Evolutionary conservation across 2,797 vertebrate genomes (phyloP), one percentile per base, ranked within the genome.

Genomic region (Phataginus tricuspis): DNA sequence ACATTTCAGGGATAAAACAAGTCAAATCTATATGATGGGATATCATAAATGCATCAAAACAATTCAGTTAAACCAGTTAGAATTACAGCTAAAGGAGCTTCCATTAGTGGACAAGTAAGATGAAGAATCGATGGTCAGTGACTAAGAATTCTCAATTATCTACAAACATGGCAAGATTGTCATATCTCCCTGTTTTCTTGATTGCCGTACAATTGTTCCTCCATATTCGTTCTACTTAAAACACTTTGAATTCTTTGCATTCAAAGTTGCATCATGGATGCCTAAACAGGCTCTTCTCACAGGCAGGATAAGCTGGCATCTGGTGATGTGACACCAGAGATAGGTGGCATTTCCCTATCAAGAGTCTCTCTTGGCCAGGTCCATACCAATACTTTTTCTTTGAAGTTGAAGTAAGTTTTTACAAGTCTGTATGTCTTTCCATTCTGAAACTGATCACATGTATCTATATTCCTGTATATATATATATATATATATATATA

Each of bases 401-500:
- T 77, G 59, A 37, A 92, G 29, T 4, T 2, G 0, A 29, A 75
- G 90, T 63, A n/a, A 53, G 21, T 66, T 55, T 57, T 57, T 37
- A 45, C 23, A 85, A 66, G 59, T 85, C 34, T 42, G 15, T n/a
- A 75, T 34, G 69, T 34, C 14, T 75, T n/a, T 45, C 10, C 29
- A 12, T 9, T 34, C 21, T 29, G 25, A 39, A 78, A 53, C 53
- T 21, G 27, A 72, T 23, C 13, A 55, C 21, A 64, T 27, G 31
- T 0, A 0, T 3, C 63, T 8, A 63, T 27, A 23, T 57, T 16
- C 45, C 45, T 45, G 45, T 19, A 55, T 31, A 64, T 27, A 55
- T 0, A 0, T 3, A 75, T 5, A 64, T 27, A 55, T 0, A 0
- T 3, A 39, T 39, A 39, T 18, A 53, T 31, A 64, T 27, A 55